Evolutionary conservation across 1,140 invertebrate genomes (phyloP).

Genomic region (Pseudomyrmex sp.): DNA sequence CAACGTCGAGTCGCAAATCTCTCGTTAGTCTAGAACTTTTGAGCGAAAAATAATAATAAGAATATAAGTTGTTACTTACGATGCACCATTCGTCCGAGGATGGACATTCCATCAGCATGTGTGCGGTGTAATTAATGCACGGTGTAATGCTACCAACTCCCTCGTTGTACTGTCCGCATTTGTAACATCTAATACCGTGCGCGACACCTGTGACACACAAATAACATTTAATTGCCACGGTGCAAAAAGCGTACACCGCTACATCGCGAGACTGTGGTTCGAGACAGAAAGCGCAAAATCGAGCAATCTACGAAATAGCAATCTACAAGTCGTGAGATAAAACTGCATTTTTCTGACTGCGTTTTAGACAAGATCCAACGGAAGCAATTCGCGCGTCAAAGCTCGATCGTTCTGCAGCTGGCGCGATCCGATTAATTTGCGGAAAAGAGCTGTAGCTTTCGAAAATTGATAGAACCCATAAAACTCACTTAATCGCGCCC

Average conservation of each 20-base stretch:
- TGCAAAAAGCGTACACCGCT: not conserved
- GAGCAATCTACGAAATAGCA: not conserved
- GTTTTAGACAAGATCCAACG: not conserved
- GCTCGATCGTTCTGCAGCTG: not conserved
- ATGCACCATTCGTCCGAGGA: slow-evolving; percentile 89
- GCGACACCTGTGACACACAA: slow-evolving; percentile 76
- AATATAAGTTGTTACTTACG: slow-evolving; percentile 85
- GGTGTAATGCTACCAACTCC: slow-evolving; percentile 93
- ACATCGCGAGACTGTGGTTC: not conserved
- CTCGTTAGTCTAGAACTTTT: not conserved
- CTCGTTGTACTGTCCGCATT: slow-evolving; percentile 92
- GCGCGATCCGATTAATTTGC: slow-evolving; percentile 16
- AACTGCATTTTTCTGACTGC: not conserved
- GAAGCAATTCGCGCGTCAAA: not conserved
- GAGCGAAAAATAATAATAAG: not conserved
- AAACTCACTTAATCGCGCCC: slow-evolving; percentile 47
- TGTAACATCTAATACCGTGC: slow-evolving; percentile 89
- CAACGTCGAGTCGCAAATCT: not conserved
- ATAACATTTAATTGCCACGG: slow-evolving; percentile 23
- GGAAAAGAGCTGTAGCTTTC: not conserved
- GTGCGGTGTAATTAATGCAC: slow-evolving; percentile 90
- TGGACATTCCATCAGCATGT: slow-evolving; percentile 89
- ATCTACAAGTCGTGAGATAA: not conserved
- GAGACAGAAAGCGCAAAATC: not conserved
- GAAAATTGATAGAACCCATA: slow-evolving; percentile 29